Base-by-base conservation (phyloP, 1,140 invertebrate genomes). In the Eueides isabella region DNA sequence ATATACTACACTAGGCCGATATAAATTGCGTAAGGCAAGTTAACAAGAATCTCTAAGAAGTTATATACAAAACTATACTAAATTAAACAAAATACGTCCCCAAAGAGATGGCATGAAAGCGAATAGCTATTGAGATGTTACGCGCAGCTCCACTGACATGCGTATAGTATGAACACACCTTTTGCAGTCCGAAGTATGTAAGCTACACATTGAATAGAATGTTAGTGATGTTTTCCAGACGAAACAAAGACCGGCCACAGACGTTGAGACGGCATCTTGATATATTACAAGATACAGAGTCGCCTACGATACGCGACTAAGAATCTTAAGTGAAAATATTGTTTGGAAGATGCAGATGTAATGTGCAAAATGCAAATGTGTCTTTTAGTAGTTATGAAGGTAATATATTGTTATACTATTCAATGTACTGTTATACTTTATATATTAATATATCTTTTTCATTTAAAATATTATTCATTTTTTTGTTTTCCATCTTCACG, bases 81-180 rank as follows among this genome's bases (percentile, higher is more conserved):
- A 66, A 71, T 68, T 71, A 16, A 44, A 67, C 68, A 63, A 73
- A 74, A 71, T 74, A 70, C 68, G 71, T 79, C 70, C 64, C 41
- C 74, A 64, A 69, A 66, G 71, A 72, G 64, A 76, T 29, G 14
- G 68, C 44, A 38, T 67, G 48, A 71, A 68, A 61, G 77, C 75
- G 72, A 75, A 80, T 80, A 80, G 72, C 85, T 84, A 86, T 86
- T 85, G 85, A 86, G 85, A 86, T 80, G 85, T 86, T 86, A 86
- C 77, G 65, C 71, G 74, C 62, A 63, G 72, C 69, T 16, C 70
- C 33, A 66, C 68, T 85, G 85, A 86, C 85, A 79, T 76, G 76
- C 77, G 77, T 80, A 82, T 84, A 78, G 79, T 77, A 69, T 61
- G 71, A 77, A 79, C 79, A 84, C 82, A 84, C 80, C 82, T 84